Conservation (phyloP, 2,797 vertebrate species). For the Phylloscopus collybita region DNA sequence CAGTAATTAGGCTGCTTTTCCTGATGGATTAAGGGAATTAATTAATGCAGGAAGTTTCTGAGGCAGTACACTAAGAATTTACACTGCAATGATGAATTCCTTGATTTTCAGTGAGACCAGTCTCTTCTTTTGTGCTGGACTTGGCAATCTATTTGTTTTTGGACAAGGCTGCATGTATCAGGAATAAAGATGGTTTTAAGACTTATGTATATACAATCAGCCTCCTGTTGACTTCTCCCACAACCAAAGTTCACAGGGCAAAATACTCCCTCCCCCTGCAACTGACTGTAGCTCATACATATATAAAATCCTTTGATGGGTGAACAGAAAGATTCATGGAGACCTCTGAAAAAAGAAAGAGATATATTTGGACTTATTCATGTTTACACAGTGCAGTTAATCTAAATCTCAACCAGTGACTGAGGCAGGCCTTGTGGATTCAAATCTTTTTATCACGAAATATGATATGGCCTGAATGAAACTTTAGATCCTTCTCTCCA, state of each 20-base stretch:
- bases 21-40: neutral
- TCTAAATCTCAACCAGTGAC: neutral
- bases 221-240: neutral
- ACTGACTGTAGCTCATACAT: neutral
- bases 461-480: neutral
- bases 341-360: conserved; percentile 5
- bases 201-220: neutral
- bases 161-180: neutral
- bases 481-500: neutral
- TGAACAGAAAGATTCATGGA: conserved; percentile 27
- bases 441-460: neutral
- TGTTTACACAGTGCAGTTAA: conserved; percentile 34
- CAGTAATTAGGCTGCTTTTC: neutral
- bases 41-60: neutral
- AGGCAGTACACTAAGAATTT: neutral
- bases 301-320: conserved; percentile 37
- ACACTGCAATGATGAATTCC: neutral
- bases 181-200: neutral
- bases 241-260: neutral
- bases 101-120: neutral
- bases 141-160: neutral
- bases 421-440: neutral
- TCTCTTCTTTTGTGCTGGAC: neutral
- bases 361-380: conserved; percentile 4
- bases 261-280: neutral